A percentile compares a stretch with the other conserved stretches of the same genome.
Conservation (phyloP, 2,113 vertebrate genomes). For the Psittacara wagleri region DNA sequence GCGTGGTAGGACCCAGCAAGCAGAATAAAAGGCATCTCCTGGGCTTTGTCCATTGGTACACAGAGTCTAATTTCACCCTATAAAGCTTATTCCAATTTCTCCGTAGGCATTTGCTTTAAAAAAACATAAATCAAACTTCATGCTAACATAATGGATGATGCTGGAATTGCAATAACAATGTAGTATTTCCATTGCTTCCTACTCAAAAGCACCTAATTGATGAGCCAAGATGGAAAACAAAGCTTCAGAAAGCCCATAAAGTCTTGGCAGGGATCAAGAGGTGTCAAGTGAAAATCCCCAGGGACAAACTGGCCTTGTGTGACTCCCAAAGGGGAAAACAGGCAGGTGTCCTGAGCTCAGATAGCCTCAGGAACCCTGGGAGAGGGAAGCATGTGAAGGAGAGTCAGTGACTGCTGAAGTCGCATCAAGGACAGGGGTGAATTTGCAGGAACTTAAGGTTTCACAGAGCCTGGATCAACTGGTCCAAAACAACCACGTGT, state of each 20-base stretch:
- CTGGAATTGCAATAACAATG: background rate
- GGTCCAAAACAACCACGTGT: rapidly evolving
- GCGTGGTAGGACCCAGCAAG: background rate
- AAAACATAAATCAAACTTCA: background rate
- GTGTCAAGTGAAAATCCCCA: background rate
- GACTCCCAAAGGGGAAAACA: background rate
- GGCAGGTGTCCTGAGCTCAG: background rate
- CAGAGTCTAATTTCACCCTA: background rate
- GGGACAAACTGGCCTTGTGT: background rate
- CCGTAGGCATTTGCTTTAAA: background rate
- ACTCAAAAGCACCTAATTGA: background rate
- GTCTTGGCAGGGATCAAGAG: background rate
- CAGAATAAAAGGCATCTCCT: background rate
- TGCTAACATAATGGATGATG: background rate
- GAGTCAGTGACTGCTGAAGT: background rate
- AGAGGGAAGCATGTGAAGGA: rapidly evolving
- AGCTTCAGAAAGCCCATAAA: background rate
- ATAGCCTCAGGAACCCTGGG: background rate
- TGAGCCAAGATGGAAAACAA: background rate
- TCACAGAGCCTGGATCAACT: background rate
- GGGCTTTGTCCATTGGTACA: background rate
- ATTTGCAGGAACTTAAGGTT: background rate
- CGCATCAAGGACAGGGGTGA: background rate
- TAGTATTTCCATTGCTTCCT: background rate
- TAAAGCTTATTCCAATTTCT: background rate